phyloP scores from a whole-genome alignment of 2,888 invertebrate genomes.

The Aphodius sticticus region DNA sequence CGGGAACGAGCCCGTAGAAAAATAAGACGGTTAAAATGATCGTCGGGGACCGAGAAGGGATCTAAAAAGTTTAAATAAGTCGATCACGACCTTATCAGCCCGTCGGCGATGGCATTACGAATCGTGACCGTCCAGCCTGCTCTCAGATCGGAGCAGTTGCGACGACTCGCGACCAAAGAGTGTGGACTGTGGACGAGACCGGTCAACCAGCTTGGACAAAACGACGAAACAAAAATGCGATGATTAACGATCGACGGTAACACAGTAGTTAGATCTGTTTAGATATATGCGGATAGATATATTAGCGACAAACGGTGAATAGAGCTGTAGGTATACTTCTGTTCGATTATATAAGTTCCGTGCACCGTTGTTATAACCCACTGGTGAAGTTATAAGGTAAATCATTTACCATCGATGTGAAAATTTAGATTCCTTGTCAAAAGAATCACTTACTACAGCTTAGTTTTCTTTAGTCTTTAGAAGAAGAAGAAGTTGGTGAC shows the following conservation, averaged over 20 bases:
- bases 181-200: slow-evolving; percentile 26
- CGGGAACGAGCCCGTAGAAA: slow-evolving; percentile 5
- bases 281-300: slow-evolving; percentile 52
- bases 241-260: slow-evolving; percentile 52
- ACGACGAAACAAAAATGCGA: slow-evolving; percentile 35
- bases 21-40: slow-evolving; percentile 13
- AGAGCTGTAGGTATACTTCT: slow-evolving; percentile 49
- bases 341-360: neutral
- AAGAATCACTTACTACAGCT: no score
- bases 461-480: no score
- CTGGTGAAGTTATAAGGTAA: no score
- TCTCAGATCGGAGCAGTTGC: slow-evolving; percentile 46
- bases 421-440: no score
- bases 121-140: slow-evolving; percentile 53
- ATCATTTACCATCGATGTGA: no score
- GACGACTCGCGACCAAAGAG: slow-evolving; percentile 13
- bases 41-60: neutral
- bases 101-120: slow-evolving; percentile 41
- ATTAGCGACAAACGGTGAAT: slow-evolving; percentile 56
- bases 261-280: slow-evolving; percentile 53
- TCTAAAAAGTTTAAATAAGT: slow-evolving; percentile 24
- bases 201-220: slow-evolving; percentile 48
- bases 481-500: no score
- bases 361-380: neutral
- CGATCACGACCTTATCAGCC: slow-evolving; percentile 49